Base-by-base conservation (phyloP, 2,888 invertebrate genomes). In the Apotomis capreana region DNA sequence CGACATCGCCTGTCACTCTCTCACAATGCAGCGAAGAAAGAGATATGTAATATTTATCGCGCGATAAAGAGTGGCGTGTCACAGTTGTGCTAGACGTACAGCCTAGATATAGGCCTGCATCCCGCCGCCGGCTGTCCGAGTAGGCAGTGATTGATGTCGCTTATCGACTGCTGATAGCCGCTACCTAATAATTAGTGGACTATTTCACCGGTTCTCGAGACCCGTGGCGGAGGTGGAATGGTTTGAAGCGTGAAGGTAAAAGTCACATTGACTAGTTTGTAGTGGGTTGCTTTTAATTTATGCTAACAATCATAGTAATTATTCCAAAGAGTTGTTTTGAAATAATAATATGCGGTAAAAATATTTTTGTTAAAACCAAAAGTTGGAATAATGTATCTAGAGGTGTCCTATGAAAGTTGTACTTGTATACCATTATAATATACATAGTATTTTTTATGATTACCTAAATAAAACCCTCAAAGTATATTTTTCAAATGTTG, bases 121-220 rank as follows among this genome's bases (percentile, higher is more conserved):
- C 10, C 68, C 37, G 52, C 40, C 9, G 57, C 40, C 54, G n/a
- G n/a, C n/a, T 9, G 15, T 6, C 57, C 4, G 55, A 10, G 40
- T 9, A 61, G 58, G 69, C 69, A 64, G 15, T 70, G 70, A 70
- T 65, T 70, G 70, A 70, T 65, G 58, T 13, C 12, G 5, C 54
- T 65, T 70, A 65, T 70, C 64, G 15, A 37, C 46, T 36, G 46
- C 40, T 55, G 60, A 70, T 65, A 65, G 55, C 59, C 15, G 44
- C 70, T 65, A 15, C 60, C 65, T 15, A 49, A 49, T 60, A 60
- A 70, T 67, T 60, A 65, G 9, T 46, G 54, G 44, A 70, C 44
- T 54, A 13, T 51, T 63, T 69, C 63, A 51, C 63, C 46, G 8
- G 63, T 13, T 61, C 40, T 61, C 44, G 46, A 44, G 57, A 5